These are phyloP conservation scores for Leptosomus discolor DNA, from an alignment of 2,113 vertebrate species.

Conservation along the genomic window DNA sequence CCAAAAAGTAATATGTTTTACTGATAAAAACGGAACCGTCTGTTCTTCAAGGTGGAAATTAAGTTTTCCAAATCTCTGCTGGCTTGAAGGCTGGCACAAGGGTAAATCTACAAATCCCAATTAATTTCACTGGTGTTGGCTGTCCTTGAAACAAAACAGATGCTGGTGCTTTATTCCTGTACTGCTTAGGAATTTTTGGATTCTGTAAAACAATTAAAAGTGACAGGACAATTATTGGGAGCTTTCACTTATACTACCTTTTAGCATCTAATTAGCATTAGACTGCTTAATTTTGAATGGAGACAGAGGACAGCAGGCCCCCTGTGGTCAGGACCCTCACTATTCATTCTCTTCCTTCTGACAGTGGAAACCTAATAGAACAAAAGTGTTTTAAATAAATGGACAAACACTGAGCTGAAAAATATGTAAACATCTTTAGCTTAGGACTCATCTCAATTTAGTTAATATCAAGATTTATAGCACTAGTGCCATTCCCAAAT, in stretches of 20 bases:
- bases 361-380: neutral
- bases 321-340: neutral
- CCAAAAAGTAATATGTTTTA: neutral
- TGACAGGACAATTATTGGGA: neutral
- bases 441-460: neutral
- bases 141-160: constrained; percentile 21
- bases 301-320: neutral
- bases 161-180: neutral
- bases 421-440: neutral
- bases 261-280: neutral
- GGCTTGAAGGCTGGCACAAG: neutral
- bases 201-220: neutral
- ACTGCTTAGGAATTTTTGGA: neutral
- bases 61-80: neutral
- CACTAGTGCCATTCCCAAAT: neutral
- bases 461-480: neutral
- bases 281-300: neutral
- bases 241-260: neutral
- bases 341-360: neutral
- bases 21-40: neutral
- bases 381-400: neutral
- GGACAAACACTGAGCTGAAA: neutral
- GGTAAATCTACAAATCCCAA: neutral
- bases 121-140: neutral
- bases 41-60: neutral